Evolutionary conservation across 37 sponge, comb jelly and placozoan genomes (phyloP).

Genomic region (Diacarnus erythraeanus): DNA sequence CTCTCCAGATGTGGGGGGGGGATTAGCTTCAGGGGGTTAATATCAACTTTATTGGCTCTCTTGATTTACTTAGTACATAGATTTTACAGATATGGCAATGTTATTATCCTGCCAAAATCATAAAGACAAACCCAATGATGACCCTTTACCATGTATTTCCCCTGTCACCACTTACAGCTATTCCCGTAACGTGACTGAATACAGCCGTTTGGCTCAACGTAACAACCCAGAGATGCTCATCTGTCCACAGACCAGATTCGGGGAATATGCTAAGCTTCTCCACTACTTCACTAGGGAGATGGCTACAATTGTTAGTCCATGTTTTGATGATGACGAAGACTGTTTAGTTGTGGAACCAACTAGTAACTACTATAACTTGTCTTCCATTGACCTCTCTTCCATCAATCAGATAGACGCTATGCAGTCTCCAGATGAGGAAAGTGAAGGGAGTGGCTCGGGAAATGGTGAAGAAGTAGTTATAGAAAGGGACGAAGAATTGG

Average conservation of each 20-base stretch:
- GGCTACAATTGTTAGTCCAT: not conserved
- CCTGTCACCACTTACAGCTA: conserved; percentile 17
- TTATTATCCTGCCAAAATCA: not conserved
- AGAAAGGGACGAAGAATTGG: no score
- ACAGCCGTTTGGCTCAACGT: conserved; percentile 2
- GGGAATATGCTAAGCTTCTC: not conserved
- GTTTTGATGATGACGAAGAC: conserved; percentile 37
- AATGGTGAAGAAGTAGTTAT: not conserved
- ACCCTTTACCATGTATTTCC: not conserved
- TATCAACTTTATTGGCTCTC: no score
- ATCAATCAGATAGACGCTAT: not conserved
- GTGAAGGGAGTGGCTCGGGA: not conserved
- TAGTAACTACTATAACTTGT: conserved; percentile 9
- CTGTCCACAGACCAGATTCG: conserved; percentile 3
- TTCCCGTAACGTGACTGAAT: not conserved
- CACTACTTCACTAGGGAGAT: conserved; percentile 8
- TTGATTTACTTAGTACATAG: no score
- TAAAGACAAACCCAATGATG: no score
- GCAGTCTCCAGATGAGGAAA: not conserved
- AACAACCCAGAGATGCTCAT: conserved; percentile 43
- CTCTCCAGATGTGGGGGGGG: no score
- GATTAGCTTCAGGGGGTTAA: no score
- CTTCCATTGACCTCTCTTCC: not conserved
- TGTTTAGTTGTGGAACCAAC: not conserved
- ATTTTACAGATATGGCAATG: no score